A percentile compares a stretch with the other conserved stretches of the same genome.
These are phyloP conservation scores for Brienomyrus brachyistius DNA, from an alignment of 2,113 vertebrate genomes.

Conservation along the genomic window DNA sequence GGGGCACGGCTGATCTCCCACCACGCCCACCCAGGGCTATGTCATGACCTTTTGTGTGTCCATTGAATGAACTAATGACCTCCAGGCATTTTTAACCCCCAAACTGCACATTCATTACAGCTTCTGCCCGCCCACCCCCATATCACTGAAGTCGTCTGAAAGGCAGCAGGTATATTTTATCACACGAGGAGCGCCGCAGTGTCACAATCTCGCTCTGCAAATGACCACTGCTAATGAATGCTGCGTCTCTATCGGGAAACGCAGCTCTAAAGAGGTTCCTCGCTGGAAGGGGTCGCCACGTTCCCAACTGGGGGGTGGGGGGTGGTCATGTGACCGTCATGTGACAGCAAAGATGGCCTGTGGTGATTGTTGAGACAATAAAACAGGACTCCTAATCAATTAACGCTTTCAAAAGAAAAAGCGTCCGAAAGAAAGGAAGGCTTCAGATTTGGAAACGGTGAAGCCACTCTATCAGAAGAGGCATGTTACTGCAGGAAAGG, in stretches of 20 bases:
- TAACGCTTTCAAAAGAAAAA: slow-evolving; percentile 3
- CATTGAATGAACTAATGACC: slow-evolving; percentile 2
- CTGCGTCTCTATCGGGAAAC: neutral
- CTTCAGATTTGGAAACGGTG: neutral
- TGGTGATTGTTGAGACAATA: slow-evolving; percentile 2
- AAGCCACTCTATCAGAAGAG: neutral
- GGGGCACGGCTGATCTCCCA: neutral
- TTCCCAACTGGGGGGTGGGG: neutral
- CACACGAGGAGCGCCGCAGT: neutral
- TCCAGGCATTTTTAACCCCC: neutral
- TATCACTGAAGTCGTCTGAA: neutral
- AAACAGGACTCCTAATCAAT: slow-evolving; percentile 5
- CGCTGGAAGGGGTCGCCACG: neutral
- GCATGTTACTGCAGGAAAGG: slow-evolving; percentile 6
- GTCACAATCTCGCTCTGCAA: neutral
- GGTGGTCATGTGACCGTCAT: neutral
- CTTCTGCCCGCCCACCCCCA: neutral
- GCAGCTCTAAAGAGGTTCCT: neutral
- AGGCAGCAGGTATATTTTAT: neutral
- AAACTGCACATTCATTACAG: neutral
- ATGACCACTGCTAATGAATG: neutral
- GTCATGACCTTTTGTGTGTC: slow-evolving; percentile 6
- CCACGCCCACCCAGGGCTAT: neutral
- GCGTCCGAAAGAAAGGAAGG: neutral
- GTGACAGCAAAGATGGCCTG: neutral